phyloP scores from a whole-genome alignment of 2,797 vertebrate species.

The Anniella stebbinsi region DNA sequence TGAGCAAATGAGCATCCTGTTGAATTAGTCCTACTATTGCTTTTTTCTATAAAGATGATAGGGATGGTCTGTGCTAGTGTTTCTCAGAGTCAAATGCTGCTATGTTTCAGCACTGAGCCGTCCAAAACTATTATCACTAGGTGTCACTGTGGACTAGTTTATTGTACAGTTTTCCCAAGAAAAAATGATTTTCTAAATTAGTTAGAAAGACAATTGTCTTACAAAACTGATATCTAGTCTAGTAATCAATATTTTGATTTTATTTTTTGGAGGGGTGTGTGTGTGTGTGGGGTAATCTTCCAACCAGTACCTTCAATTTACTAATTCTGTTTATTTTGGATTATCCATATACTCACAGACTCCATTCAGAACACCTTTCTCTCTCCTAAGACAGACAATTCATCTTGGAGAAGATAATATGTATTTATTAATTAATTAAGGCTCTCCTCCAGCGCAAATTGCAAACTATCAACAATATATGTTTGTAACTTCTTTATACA shows the following conservation, averaged over 20 bases:
- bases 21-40: neutral
- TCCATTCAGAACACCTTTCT: neutral
- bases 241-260: neutral
- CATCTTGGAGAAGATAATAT: slow-evolving; percentile 10
- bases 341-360: neutral
- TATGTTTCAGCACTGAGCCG: slow-evolving; percentile 44
- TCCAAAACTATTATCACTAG: slow-evolving; percentile 76
- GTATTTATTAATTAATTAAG: neutral
- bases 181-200: slow-evolving; percentile 19
- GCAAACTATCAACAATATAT: neutral
- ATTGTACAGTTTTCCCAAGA: slow-evolving; percentile 16
- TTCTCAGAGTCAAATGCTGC: neutral
- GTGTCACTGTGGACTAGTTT: slow-evolving; percentile 79
- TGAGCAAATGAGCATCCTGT: neutral
- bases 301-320: accelerated
- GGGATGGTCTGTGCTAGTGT: neutral
- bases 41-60: neutral
- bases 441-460: neutral
- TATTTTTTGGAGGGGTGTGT: too few relatives aligned
- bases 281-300: slow-evolving; percentile 29
- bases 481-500: neutral
- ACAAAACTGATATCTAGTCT: slow-evolving; percentile 11
- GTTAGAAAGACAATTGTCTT: slow-evolving; percentile 12
- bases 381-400: neutral
- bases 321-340: neutral